Evolutionary conservation across 2,888 invertebrate genomes (phyloP).

Genomic region (Apocheima hispidaria): DNA sequence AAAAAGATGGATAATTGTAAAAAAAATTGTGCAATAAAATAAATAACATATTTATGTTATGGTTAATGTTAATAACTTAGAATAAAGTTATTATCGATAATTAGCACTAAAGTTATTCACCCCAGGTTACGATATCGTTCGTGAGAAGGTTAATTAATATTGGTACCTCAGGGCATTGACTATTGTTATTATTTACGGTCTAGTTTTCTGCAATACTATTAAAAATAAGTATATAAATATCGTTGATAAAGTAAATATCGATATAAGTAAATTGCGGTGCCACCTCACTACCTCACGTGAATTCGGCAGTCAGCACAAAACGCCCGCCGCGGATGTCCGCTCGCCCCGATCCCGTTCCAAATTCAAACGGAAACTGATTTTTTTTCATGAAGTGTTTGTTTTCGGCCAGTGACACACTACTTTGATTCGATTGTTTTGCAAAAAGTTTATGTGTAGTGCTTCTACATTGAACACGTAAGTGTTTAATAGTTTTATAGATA

Average conservation of each 20-base stretch:
- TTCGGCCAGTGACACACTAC: conserved; percentile 16
- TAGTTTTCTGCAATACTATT: neutral
- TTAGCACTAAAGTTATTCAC: neutral
- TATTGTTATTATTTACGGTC: neutral
- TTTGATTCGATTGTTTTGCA: neutral
- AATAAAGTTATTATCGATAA: neutral
- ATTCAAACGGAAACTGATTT: conserved; percentile 38
- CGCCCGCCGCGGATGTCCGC: conserved; percentile 66
- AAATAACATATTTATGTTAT: neutral
- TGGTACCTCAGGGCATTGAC: neutral
- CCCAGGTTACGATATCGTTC: neutral
- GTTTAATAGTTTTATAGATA: neutral
- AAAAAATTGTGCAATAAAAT: neutral
- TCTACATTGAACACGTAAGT: conserved; percentile 13
- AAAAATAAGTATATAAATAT: neutral
- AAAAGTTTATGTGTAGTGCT: conserved; percentile 9
- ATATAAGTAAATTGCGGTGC: conserved; percentile 41
- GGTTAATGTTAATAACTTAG: neutral
- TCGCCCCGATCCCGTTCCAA: conserved; percentile 58
- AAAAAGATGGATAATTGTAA: neutral
- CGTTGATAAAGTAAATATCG: conserved; percentile 50
- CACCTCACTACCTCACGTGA: conserved; percentile 55
- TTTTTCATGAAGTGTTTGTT: conserved; percentile 10
- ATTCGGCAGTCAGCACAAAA: conserved; percentile 69
- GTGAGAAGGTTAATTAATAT: neutral